Conservation (phyloP, 2,888 invertebrate genomes). For the Cephus rjabovi region DNA sequence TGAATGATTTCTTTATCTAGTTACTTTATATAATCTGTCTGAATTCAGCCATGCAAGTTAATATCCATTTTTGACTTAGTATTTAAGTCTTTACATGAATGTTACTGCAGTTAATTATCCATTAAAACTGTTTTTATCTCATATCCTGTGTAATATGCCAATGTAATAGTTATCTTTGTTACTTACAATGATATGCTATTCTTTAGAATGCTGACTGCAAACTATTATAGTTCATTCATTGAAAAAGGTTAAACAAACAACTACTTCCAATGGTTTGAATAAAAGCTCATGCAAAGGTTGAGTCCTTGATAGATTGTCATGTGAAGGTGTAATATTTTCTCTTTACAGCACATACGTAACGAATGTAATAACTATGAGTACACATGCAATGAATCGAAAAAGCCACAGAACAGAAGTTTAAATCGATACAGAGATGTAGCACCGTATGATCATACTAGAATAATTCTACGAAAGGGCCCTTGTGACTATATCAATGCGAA, state of each 20-base stretch:
- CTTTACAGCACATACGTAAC: slow-evolving; percentile 79
- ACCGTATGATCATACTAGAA: slow-evolving; percentile 94
- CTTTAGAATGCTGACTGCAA: no score
- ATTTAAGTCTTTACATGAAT: no score
- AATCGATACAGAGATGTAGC: slow-evolving; percentile 96
- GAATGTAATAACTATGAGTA: slow-evolving; percentile 76
- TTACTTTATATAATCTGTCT: no score
- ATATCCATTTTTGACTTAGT: no score
- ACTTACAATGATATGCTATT: no score
- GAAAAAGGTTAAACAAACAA: background rate
- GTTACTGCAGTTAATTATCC: no score
- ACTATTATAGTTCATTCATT: background rate
- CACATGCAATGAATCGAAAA: slow-evolving; percentile 78
- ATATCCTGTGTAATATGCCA: no score
- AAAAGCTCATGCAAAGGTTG: background rate
- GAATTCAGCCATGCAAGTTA: no score
- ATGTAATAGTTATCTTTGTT: no score
- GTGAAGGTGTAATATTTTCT: slow-evolving; percentile 30
- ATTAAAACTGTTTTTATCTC: no score
- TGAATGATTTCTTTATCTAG: no score
- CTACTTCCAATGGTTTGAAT: background rate
- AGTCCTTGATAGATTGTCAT: background rate
- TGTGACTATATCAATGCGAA: slow-evolving; percentile 97
- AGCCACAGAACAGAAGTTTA: slow-evolving; percentile 81
- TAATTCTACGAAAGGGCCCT: slow-evolving; percentile 78